Evolutionary conservation across 2,797 vertebrate genomes (phyloP).

Genomic region (Emydoidea blandingii): DNA sequence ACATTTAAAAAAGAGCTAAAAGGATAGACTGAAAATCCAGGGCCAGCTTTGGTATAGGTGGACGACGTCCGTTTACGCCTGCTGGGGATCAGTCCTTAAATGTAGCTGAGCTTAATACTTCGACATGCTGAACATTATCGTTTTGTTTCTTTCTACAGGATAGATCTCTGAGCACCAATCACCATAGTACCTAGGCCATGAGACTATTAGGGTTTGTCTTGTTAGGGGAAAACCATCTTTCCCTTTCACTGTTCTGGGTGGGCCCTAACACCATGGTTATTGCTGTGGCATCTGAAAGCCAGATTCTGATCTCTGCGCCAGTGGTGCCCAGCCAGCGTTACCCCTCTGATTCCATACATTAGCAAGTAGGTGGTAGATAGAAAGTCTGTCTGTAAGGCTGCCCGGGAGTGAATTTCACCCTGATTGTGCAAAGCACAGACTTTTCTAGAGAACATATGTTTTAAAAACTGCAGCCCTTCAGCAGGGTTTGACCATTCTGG

Average conservation of each 20-base stretch:
- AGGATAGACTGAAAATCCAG: not conserved
- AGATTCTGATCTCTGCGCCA: not conserved
- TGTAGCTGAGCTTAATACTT: not conserved
- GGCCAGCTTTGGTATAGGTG: not conserved
- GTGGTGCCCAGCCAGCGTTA: not conserved
- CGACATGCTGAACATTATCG: rapidly evolving
- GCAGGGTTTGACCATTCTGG: not conserved
- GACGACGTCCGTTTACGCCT: not conserved
- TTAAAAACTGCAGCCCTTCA: not conserved
- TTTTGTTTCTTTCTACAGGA: not conserved
- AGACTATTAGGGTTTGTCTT: not conserved
- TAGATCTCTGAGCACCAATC: not conserved
- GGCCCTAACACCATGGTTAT: not conserved
- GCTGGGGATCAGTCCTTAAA: not conserved
- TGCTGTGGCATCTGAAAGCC: too few species aligned
- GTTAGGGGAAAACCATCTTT: not conserved
- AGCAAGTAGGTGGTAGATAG: not conserved
- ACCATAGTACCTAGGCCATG: not conserved
- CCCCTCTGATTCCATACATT: not conserved
- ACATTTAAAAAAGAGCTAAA: not conserved
- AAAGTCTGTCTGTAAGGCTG: not conserved
- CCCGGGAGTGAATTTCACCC: not conserved
- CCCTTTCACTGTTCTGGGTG: not conserved
- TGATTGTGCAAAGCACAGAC: not conserved
- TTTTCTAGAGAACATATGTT: not conserved